Base-by-base conservation (phyloP, 2,888 invertebrate genomes). In the Plutella xylostella region DNA sequence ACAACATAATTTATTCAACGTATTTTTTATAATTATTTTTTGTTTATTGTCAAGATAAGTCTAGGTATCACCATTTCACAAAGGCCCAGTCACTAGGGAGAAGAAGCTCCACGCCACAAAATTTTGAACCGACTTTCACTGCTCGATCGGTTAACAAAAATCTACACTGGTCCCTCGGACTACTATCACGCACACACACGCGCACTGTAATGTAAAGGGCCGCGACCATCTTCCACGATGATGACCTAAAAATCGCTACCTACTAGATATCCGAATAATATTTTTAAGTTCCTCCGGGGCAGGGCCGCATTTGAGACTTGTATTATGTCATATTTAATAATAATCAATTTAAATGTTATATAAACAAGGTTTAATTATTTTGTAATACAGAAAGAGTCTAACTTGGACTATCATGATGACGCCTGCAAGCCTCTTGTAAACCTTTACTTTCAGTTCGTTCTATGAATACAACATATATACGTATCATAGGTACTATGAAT, bases 181-280 rank as follows among this genome's bases (percentile, higher is more conserved):
- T 2, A 14, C 15, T 33, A 17, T n/a, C 7, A 33, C 15, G 33
- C 15, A 33, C 33, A 7, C 3, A 15, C 5, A 9, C 7, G 7
- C 14, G 9, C 7, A 4, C 33, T 3, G 17, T 15, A 14, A 15
- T 7, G n/a, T n/a, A 9, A 15, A 34, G 37, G 37, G 18, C 34
- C 18, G n/a, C n/a, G n/a, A n/a, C n/a, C 37, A 20, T 20, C 37
- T 37, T 28, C 3, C 9, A 6, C 28, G 9, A 28, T n/a, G 28
- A 67, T 75, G 83, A 79, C 80, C 82, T 69, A 75, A 79, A 74
- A 80, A 71, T 65, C 67, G 65, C n/a, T 70, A 66, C 68, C 75
- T n/a, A n/a, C 68, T 68, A 76, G 80, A 79, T 78, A 80, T 82
- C 77, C 79, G 77, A 82, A 79, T 79, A 82, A 71, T 75, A 72